Evolutionary conservation across 2,797 vertebrate species (phyloP).

Genomic region (Nyctibius grandis): DNA sequence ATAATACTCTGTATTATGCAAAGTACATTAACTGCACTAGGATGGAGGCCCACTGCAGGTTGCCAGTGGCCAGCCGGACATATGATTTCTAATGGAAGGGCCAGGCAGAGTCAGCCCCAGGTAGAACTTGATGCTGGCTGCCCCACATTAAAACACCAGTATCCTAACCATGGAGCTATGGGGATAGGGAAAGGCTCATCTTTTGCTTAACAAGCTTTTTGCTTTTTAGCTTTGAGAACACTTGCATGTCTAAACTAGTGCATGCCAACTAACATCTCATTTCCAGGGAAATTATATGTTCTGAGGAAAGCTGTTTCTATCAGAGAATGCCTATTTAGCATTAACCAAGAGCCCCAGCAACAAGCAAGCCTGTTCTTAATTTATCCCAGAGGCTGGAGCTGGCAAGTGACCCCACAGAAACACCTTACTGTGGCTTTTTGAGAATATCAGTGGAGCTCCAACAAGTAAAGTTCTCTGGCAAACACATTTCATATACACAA

Average conservation of each 20-base stretch:
- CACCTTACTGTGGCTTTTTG: not conserved
- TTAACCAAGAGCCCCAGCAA: not conserved
- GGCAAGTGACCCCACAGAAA: not conserved
- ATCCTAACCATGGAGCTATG: not conserved
- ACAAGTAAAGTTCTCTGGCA: not conserved
- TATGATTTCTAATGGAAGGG: not conserved
- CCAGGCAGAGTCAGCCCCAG: not conserved
- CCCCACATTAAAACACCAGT: not conserved
- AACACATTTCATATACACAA: not conserved
- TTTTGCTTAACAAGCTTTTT: not conserved
- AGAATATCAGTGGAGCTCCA: not conserved
- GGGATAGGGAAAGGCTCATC: not conserved
- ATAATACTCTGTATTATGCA: not conserved
- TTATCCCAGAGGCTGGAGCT: not conserved
- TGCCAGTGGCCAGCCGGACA: not conserved
- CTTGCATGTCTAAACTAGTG: not conserved
- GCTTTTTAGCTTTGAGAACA: not conserved
- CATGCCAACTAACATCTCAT: not conserved
- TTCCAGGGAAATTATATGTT: not conserved
- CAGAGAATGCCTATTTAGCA: not conserved
- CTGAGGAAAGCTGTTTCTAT: not conserved
- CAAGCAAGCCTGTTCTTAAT: not conserved
- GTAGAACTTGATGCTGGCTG: not conserved
- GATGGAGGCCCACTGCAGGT: not conserved
- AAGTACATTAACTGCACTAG: not conserved